These are phyloP conservation scores for Stomatorhinus ivindoensis DNA, from an alignment of 2,113 vertebrate species.

Conservation along the genomic window DNA sequence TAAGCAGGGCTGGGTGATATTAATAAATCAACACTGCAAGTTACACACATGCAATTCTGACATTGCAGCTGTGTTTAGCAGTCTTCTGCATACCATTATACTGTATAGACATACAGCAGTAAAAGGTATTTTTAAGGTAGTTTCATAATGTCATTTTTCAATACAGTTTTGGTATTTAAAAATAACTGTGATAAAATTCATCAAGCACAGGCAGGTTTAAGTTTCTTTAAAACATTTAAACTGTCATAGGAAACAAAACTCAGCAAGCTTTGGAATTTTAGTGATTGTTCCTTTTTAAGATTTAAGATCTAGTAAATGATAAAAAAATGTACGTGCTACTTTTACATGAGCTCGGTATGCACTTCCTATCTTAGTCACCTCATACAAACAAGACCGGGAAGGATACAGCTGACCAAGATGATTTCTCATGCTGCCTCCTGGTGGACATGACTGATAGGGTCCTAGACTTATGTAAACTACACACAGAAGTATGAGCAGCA, in stretches of 20 bases:
- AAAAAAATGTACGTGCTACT: no score
- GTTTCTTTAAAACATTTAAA: background rate
- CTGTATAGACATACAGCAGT: no score
- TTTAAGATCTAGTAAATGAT: no score
- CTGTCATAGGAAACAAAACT: background rate
- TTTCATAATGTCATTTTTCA: no score
- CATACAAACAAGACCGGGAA: background rate
- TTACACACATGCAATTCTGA: background rate
- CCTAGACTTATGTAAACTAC: background rate
- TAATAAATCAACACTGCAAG: background rate
- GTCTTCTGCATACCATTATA: no score
- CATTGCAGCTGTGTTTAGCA: background rate
- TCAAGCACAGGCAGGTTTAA: background rate
- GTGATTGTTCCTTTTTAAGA: background rate
- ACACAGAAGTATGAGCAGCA: background rate
- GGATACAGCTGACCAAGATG: background rate
- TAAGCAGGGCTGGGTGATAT: background rate
- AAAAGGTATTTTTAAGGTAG: no score
- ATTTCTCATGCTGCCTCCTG: background rate
- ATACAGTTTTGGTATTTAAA: no score
- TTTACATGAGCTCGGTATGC: no score
- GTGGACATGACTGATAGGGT: background rate
- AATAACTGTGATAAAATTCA: no score
- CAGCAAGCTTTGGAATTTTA: background rate
- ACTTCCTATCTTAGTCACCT: background rate